Evolutionary conservation across 2,797 vertebrate genomes (phyloP).

Genomic region (Hippoglossus hippoglossus): DNA sequence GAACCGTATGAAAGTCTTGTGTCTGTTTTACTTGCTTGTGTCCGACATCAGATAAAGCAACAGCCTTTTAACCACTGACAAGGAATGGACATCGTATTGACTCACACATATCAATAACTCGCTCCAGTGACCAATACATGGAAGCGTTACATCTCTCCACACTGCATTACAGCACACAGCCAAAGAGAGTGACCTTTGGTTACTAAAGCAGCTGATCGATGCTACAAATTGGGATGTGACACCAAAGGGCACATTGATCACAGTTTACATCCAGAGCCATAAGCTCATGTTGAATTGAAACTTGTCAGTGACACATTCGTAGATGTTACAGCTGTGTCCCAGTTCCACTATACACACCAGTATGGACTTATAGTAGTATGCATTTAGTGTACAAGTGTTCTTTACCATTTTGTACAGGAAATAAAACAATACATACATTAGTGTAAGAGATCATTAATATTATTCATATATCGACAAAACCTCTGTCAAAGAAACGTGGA

Average conservation of each 20-base stretch:
- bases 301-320: not conserved
- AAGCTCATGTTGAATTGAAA: slow-evolving; percentile 2
- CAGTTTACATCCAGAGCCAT: not conserved
- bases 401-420: no score
- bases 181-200: slow-evolving; percentile 39
- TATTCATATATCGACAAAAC: no score
- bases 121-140: slow-evolving; percentile 25
- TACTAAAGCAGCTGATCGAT: slow-evolving; percentile 43
- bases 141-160: slow-evolving; percentile 36
- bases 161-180: slow-evolving; percentile 28
- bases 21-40: slow-evolving; percentile 16
- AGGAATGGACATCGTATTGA: slow-evolving; percentile 52
- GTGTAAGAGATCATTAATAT: not conserved
- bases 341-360: no score
- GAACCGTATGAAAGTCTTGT: not conserved
- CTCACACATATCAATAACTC: slow-evolving; percentile 45
- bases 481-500: not conserved
- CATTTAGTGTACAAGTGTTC: no score
- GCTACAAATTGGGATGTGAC: not conserved
- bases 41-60: slow-evolving; percentile 21
- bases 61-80: slow-evolving; percentile 28
- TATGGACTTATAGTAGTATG: not conserved
- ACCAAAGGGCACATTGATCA: slow-evolving; percentile 16
- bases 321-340: not conserved
- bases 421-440: not conserved